Evolutionary conservation across 2,113 vertebrate species (phyloP).

Genomic region (Psittacus erithacus): DNA sequence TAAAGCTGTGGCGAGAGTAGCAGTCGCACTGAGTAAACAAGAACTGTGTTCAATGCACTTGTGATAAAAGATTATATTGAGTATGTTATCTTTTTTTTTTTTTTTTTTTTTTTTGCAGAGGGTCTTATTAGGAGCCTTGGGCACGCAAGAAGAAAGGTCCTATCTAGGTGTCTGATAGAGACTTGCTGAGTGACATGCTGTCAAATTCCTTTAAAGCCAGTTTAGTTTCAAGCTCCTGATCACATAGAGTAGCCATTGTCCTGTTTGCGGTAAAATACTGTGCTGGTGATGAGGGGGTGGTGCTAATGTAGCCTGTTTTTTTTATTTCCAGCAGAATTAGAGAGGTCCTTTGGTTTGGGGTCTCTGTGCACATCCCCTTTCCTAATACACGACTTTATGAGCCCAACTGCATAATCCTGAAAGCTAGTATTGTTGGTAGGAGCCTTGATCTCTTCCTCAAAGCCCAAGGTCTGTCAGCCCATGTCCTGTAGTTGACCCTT

Average conservation of each 20-base stretch:
- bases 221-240: neutral
- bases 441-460: neutral
- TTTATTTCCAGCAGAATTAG: neutral
- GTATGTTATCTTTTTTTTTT: neutral
- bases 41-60: neutral
- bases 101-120: neutral
- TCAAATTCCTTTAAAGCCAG: neutral
- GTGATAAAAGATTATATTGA: neutral
- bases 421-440: neutral
- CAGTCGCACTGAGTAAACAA: neutral
- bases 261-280: neutral
- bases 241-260: neutral
- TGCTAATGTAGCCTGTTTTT: neutral
- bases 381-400: neutral
- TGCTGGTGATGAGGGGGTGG: neutral
- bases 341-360: neutral
- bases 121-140: neutral
- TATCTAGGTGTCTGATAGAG: neutral
- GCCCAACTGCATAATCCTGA: neutral
- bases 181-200: neutral
- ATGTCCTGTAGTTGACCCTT: neutral
- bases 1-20: neutral
- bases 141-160: neutral
- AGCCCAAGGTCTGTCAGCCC: neutral
- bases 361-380: neutral